phyloP scores from a whole-genome alignment of 1,140 invertebrate species.

The Arctopsyche grandis region DNA sequence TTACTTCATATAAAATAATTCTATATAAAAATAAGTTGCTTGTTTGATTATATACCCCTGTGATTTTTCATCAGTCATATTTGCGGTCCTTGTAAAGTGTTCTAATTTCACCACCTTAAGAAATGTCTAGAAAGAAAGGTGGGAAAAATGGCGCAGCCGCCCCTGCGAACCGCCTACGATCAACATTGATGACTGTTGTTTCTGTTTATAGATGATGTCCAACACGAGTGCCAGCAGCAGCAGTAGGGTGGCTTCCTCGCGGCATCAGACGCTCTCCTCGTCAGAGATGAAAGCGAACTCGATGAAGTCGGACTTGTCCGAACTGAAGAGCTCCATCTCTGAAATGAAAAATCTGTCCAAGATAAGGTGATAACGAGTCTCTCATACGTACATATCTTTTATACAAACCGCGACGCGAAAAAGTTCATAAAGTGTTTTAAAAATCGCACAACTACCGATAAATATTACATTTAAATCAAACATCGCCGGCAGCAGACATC shows the following conservation, averaged over 20 bases:
- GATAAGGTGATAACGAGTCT: slow-evolving; percentile 42
- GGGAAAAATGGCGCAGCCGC: background rate
- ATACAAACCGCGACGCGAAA: slow-evolving; percentile 38
- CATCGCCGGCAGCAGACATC: background rate
- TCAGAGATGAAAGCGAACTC: slow-evolving; percentile 75
- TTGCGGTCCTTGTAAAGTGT: too few relatives aligned
- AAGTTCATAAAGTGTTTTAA: slow-evolving; percentile 55
- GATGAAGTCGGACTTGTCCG: slow-evolving; percentile 78
- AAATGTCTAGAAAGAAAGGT: background rate
- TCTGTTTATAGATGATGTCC: slow-evolving; percentile 63
- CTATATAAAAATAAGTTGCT: too few relatives aligned
- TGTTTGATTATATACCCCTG: too few relatives aligned
- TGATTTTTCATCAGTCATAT: too few relatives aligned
- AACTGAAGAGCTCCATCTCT: slow-evolving; percentile 80
- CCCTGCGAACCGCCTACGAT: slow-evolving; percentile 19
- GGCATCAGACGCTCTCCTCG: slow-evolving; percentile 59
- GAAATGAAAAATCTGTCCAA: slow-evolving; percentile 76
- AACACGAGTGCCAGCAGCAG: slow-evolving; percentile 68
- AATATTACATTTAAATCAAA: background rate
- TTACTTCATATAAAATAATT: too few relatives aligned
- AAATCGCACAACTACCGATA: background rate
- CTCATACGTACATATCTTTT: slow-evolving; percentile 46
- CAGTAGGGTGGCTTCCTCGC: slow-evolving; percentile 66
- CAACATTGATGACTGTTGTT: slow-evolving; percentile 46
- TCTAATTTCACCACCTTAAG: background rate